Base-by-base conservation (phyloP, 1,140 invertebrate genomes). In the Colletes latitarsis region DNA sequence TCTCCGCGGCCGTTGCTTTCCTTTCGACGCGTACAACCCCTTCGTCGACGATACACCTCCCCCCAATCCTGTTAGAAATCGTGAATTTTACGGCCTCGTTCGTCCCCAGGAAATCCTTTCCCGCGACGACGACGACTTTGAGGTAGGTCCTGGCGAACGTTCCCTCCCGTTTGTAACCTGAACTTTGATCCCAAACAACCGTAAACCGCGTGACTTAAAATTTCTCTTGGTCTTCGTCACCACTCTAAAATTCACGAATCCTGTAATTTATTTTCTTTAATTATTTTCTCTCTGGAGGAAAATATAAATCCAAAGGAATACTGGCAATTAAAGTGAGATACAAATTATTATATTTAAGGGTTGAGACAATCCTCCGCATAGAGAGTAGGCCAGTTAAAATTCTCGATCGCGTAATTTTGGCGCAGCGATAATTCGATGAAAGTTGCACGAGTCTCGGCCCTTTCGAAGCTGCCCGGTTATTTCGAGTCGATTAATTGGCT, bases 401-500 rank as follows among this genome's bases (percentile, higher is more conserved):
- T 52, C 46, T 4, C 5, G 53, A 55, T 70, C 53, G 21, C 30
- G 30, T 30, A 30, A 30, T 30, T 30, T 30, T 30, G 43, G 3
- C 43, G 43, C 43, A 6, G 43, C 43, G 4, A 2, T 17, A 15
- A 55, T 30, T 8, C 8, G 19, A 43, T 63, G 15, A 72, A 78
- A 63, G 21, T 60, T 77, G 8, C 30, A 77, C 21, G 14, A 4
- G 15, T 19, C 49, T 41, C n/a, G 41, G 41, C 17, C 39, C 15
- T 30, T n/a, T 17, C 17, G 39, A 9, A 17, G 49, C 9, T 49
- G 8, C 30, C 30, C 30, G 83, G 84, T 69, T 86, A 86, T 85
- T 86, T 85, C 76, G 21, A 66, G 76, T 66, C 84, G 81, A 86
- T 86, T 86, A 86, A 86, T 82, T 86, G 77, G 68, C 83, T 76